Base-by-base conservation (phyloP, 2,113 vertebrate genomes). In the Ptyas mucosa region DNA sequence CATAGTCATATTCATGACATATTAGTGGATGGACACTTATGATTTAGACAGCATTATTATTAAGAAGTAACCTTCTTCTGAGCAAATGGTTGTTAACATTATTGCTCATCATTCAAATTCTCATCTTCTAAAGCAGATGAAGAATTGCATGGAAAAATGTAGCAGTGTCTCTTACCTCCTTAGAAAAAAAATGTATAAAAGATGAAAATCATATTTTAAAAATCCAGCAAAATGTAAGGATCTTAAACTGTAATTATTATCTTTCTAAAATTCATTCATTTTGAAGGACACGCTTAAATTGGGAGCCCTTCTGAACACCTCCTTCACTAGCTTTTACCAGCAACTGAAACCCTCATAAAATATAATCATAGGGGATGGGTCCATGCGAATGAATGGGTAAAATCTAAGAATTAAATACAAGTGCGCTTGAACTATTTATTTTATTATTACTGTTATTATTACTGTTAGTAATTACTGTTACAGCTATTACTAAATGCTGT, bases 21-120 rank as follows among this genome's bases (percentile, higher is more conserved):
- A 87, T 15, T 52, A 26, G 12, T 53, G 49, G 49, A 26, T 49
- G 24, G 29, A 52, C 86, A 15, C 15, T 87, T 87, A 53, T 18
- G 51, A 52, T n/a, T 53, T 53, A 52, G 86, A n/a, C 20, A 86
- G 23, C 87, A 61, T 88, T n/a, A 61, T 61, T 58, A 57, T n/a
- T 85, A 85, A 61, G 23, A 93, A 54, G 24, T 10, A 57, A 52
- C 2, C 26, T 26, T 88, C 14, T 75, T 29, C 24, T 2, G 1
- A 23, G 53, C 14, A 89, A 23, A 89, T 1, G 3, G 49, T 52
- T 52, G 6, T 89, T 51, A 57, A 89, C 10, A 21, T 43, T 39
- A 49, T 57, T 39, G 51, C 20, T 1, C 14, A 10, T 1, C 9
- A 1, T 8, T 52, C 49, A 39, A 0, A 11, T 18, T 46, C 24